These are phyloP conservation scores for Acheta domesticus DNA, from an alignment of 2,888 invertebrate genomes.

Conservation along the genomic window DNA sequence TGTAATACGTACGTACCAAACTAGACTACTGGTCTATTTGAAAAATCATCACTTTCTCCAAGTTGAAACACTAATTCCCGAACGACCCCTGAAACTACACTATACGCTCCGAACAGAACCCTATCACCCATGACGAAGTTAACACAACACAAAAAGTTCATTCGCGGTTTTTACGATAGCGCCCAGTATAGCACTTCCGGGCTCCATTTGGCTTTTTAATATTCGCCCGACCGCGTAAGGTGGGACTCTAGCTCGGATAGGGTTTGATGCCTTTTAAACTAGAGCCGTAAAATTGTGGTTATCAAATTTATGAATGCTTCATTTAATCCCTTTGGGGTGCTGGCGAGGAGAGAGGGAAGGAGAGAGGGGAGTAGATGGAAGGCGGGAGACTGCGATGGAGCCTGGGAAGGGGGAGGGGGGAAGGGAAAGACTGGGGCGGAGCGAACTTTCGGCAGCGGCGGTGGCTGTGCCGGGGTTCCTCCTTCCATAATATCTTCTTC, in stretches of 20 bases:
- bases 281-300: constrained; percentile 18
- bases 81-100: no score
- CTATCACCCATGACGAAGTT: background rate
- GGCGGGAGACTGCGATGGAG: background rate
- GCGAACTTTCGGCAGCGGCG: no score
- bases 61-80: no score
- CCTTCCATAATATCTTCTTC: no score
- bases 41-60: no score
- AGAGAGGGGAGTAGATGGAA: background rate
- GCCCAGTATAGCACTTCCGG: background rate
- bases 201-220: constrained; percentile 18
- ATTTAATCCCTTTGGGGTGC: background rate
- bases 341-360: background rate
- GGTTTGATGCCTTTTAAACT: constrained; percentile 18
- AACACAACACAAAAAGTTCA: constrained; percentile 3
- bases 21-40: no score
- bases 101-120: no score
- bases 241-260: constrained; percentile 4
- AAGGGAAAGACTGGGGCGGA: no score
- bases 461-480: no score
- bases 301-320: constrained; percentile 18
- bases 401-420: no score
- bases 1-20: no score
- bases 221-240: constrained; percentile 1
- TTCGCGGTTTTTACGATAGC: constrained; percentile 3